Evolutionary conservation across 1,140 invertebrate species (phyloP), one percentile per base, ranked within the genome.

Genomic region (Monochamus saltuarius): DNA sequence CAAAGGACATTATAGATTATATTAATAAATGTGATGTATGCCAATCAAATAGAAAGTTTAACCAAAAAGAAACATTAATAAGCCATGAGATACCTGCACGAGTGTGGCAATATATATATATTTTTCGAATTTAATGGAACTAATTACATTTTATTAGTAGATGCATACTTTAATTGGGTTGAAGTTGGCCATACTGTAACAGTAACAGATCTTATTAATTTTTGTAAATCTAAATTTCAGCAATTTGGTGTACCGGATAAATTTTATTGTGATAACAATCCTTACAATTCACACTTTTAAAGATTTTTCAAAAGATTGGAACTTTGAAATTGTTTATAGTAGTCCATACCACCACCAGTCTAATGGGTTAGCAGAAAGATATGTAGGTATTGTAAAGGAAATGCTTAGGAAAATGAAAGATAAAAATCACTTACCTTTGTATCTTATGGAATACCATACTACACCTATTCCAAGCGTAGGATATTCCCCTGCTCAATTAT

Each of bases 1-100:
- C 66, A 38, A 73, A 73, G 42, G 70, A 82, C 45, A 79, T 82
- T 35, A 71, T 74, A 71, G 65, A 78, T 47, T 61, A 72, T 13
- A 66, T 82, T 14, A 51, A 55, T 17, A 72, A 71, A 56, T 81
- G 79, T 72, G 40, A 65, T 43, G 66, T 59, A 38, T 81, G 80
- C 68, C 4, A 59, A 35, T 71, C 65, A 56, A 71, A 66, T 67
- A 50, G 16, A 73, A 75, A 61, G 14, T 64, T 49, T 14, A 36
- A 63, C 17, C 19, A 35, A 22, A 16, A 38, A 51, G 68, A 77
- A 69, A 57, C 69, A 8, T 45, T 79, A 17, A 69, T 72, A 46
- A 46, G 14, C 22, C 22, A 17, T 19, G 16, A 19, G 43, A 46
- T 17, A 22, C 22, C 43, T 19, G 19, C 16, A 16, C 46, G 7